These are phyloP conservation scores for Hylia prasina DNA, from an alignment of 2,113 vertebrate genomes.

Conservation along the genomic window DNA sequence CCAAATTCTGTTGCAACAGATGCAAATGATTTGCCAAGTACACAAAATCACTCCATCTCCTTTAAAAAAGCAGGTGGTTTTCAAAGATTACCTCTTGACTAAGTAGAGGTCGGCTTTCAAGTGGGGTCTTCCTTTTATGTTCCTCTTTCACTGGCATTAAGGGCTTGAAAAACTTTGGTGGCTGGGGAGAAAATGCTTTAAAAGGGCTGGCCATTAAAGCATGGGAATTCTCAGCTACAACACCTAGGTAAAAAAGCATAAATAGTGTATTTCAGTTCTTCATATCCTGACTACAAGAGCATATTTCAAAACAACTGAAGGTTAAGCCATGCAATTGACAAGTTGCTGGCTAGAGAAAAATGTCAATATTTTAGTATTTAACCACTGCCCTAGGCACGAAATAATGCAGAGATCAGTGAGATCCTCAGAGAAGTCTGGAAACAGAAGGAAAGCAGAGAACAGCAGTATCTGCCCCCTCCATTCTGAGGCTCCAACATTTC, in stretches of 20 bases:
- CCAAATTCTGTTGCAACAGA: not conserved
- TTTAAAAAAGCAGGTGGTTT: not conserved
- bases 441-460: not conserved
- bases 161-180: slow-evolving; percentile 94
- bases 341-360: not conserved
- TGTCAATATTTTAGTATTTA: not conserved
- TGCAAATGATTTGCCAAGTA: not conserved
- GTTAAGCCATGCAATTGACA: not conserved
- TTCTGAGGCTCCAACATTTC: not conserved
- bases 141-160: slow-evolving; percentile 94
- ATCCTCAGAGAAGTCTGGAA: not conserved
- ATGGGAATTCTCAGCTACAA: slow-evolving; percentile 77
- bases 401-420: not conserved
- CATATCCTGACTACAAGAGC: not conserved
- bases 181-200: slow-evolving; percentile 91
- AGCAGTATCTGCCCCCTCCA: not conserved
- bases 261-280: not conserved
- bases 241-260: slow-evolving; percentile 63
- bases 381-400: not conserved
- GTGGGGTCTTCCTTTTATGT: slow-evolving; percentile 79
- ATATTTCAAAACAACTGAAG: not conserved
- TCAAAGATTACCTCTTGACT: slow-evolving; percentile 84
- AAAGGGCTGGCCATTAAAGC: slow-evolving; percentile 87
- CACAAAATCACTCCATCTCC: not conserved
- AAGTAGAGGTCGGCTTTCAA: slow-evolving; percentile 90